Base-by-base conservation (phyloP, 2,888 invertebrate species). In the Alcis repandata region DNA sequence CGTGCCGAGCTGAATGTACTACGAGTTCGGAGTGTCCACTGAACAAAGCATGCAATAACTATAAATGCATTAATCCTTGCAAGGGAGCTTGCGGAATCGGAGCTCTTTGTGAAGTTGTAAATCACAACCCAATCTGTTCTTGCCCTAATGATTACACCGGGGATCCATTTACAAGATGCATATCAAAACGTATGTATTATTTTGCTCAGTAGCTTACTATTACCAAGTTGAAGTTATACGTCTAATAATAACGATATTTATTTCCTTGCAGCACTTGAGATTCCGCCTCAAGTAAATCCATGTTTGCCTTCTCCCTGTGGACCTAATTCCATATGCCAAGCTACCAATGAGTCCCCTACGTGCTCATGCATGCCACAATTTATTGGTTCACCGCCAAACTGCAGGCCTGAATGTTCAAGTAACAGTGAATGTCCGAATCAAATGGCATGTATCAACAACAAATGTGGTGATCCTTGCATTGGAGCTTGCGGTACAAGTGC, bases 61-160 rank as follows among this genome's bases (percentile, higher is more conserved):
- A 96, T 77, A 96, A 96, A 89, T 98, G 98, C 83, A 90, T 95
- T 52, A 95, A 97, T 87, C 97, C 97, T 17, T 97, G 97, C 77
- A 95, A 94, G 49, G 97, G 97, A 65, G 95, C 96, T 15, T 97
- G 97, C 84, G 97, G 97, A 27, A 84, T 95, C 9, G 93, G 94
- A 77, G 96, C 97, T 8, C 85, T 94, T 53, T 97, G 97, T 83
- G 94, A 95, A 78, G 96, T 96, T 19, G 94, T 96, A 3, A 96
- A 96, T 83, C 97, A 97, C 80, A 96, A 95, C 84, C 96, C 97
- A 0, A 96, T 96, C 79, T 97, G 97, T 83, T 95, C 95, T 67
- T 97, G 97, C 82, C 94, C 95, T 8, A 87, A 92, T 40, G 94
- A 95, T 56, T 95, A 94, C 71, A 95, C 95, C 2, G 97, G 97